Evolutionary conservation across 1,140 invertebrate species (phyloP).

Genomic region (Hylaeus anthracinus): DNA sequence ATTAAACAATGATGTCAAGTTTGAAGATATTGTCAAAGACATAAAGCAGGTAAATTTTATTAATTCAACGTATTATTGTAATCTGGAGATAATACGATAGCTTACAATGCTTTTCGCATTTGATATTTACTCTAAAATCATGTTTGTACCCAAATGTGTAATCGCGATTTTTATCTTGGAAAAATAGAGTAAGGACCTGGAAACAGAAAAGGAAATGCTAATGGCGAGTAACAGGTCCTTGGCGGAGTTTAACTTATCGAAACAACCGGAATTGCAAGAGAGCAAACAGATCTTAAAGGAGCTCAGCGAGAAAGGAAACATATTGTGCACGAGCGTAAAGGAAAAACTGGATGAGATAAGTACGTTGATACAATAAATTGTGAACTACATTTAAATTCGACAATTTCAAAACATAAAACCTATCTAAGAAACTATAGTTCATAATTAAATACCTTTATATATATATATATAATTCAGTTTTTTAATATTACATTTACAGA

Average conservation of each 20-base stretch:
- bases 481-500: constrained; percentile 77
- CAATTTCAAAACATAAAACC: neutral
- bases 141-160: neutral
- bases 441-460: neutral
- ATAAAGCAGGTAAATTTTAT: constrained; percentile 86
- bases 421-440: too few species aligned
- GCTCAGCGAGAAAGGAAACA: constrained; percentile 86
- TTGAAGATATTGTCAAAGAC: constrained; percentile 89
- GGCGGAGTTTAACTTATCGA: constrained; percentile 92
- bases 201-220: constrained; percentile 91
- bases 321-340: constrained; percentile 85
- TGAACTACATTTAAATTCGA: neutral
- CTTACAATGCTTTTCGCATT: neutral
- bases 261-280: constrained; percentile 90
- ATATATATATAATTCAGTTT: neutral
- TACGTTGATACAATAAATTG: constrained; percentile 74
- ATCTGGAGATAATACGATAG: too few species aligned
- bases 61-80: constrained; percentile 8
- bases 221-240: constrained; percentile 92
- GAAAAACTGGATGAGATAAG: constrained; percentile 85
- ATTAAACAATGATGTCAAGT: constrained; percentile 91
- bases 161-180: too few species aligned
- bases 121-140: neutral
- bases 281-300: constrained; percentile 86
- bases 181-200: constrained; percentile 87